phyloP scores from a whole-genome alignment of 92 coral and sea anemone species.

The Epizoanthus illoricatus region DNA sequence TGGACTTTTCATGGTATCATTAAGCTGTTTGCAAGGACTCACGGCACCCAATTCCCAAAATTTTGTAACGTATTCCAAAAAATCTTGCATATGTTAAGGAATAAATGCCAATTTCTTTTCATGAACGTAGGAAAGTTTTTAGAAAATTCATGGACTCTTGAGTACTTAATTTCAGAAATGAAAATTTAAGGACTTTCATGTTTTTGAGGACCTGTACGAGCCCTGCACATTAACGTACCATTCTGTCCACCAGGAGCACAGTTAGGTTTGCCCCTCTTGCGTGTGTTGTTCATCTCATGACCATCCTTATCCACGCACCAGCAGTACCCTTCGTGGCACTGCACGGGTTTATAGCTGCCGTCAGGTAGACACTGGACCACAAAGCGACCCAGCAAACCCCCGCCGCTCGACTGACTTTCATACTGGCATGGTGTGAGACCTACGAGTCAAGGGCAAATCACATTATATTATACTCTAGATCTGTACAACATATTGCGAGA shows the following conservation, averaged over 20 bases:
- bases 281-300: constrained; percentile 75
- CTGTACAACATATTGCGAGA: too few species aligned
- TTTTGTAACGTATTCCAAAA: too few species aligned
- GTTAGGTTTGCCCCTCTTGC: constrained; percentile 53
- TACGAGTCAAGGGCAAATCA: background rate
- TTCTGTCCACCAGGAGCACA: constrained; percentile 56
- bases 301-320: constrained; percentile 96
- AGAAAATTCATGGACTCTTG: too few species aligned
- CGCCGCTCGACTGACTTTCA: constrained; percentile 57
- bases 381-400: constrained; percentile 75
- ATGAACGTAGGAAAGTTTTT: too few species aligned
- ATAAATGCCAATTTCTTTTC: too few species aligned
- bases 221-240: constrained; percentile 38
- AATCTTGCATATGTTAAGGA: too few species aligned
- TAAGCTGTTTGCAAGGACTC: too few species aligned
- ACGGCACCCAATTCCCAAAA: too few species aligned
- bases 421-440: constrained; percentile 89
- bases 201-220: too few species aligned
- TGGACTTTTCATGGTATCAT: background rate
- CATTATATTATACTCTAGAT: too few species aligned
- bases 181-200: too few species aligned
- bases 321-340: constrained; percentile 77
- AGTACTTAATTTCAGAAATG: too few species aligned
- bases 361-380: constrained; percentile 65
- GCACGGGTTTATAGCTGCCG: constrained; percentile 73